Conservation (phyloP, 2,797 vertebrate species). For the Podarcis lilfordi region DNA sequence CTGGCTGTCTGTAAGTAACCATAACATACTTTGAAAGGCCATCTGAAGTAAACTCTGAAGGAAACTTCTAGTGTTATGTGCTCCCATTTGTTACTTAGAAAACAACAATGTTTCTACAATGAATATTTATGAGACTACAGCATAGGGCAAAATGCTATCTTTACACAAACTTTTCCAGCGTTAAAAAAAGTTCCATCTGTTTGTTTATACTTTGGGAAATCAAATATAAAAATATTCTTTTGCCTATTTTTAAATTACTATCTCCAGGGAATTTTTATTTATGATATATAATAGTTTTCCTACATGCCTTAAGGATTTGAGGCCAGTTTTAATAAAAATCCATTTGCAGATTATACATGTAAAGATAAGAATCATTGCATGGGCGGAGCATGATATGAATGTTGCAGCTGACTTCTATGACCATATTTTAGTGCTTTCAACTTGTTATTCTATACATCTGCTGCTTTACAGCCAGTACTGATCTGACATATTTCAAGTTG, state of each 20-base stretch:
- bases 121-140: slow-evolving; percentile 31
- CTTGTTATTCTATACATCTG: not conserved
- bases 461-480: not conserved
- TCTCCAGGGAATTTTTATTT: slow-evolving; percentile 6
- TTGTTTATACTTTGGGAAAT: slow-evolving; percentile 39
- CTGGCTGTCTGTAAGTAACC: slow-evolving; percentile 12
- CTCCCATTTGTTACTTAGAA: slow-evolving; percentile 28
- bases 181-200: slow-evolving; percentile 24
- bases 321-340: slow-evolving; percentile 27
- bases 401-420: slow-evolving; percentile 30
- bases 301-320: slow-evolving; percentile 26
- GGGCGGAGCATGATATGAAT: not conserved
- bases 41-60: slow-evolving; percentile 27
- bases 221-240: slow-evolving; percentile 24
- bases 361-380: slow-evolving; percentile 26
- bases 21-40: slow-evolving; percentile 11
- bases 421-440: not conserved
- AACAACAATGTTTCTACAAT: slow-evolving; percentile 24
- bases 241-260: slow-evolving; percentile 10
- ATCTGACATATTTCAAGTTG: not conserved
- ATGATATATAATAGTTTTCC: slow-evolving; percentile 33
- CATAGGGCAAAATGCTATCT: slow-evolving; percentile 23
- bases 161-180: slow-evolving; percentile 7
- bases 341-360: slow-evolving; percentile 29
- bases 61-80: slow-evolving; percentile 17